Base-by-base conservation (phyloP, 30 jellyfish, hydroid and myxozoan species). In the Cassiopea andromeda region DNA sequence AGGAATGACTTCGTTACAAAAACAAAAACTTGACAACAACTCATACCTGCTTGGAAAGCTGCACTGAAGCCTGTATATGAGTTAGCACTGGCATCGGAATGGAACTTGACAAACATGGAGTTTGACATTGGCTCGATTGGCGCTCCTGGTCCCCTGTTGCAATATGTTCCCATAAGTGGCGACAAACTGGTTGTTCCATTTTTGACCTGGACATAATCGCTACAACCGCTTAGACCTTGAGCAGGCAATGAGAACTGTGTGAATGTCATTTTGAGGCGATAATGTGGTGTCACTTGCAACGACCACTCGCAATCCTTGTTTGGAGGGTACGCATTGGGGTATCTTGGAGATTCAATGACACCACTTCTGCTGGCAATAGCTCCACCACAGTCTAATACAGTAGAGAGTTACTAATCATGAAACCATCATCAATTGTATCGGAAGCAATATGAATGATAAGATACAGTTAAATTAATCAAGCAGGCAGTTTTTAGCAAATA, bases 371-470 rank as follows among this genome's bases (percentile, higher is more conserved):
- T 93, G 64, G 43, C 14, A n/a, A 84, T 66, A 10, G 48, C 69
- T 48, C 98, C 98, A 44, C 98, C 98, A 61, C 98, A 94, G 67
- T 89, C 98, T 94, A 80, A 58, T 81, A 46, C 12, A 54, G 64
- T 10, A 54, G 64, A 27, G 38, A 54, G 64, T 54, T 54, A 54
- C 64, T 54, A 10, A 10, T 54, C 12, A 54, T 10, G 12, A 54
- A 54, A 10, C 12, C 12, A 54, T 54, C 64, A 54, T 6, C 12
- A 54, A 0, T 6, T 54, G 7, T 3, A 6, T 3, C 12, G 64
- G 64, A 10, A 54, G 12, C 64, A 54, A 54, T 10, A 54, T 54
- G 10, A 54, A 10, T 6, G 64, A 3, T 54, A 10, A 3, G 64
- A 6, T 10, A 54, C 7, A 3, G 64, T 54, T 3, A 54, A 10